Base-by-base conservation (phyloP, 2,113 vertebrate genomes). In the Gavialis gangeticus region DNA sequence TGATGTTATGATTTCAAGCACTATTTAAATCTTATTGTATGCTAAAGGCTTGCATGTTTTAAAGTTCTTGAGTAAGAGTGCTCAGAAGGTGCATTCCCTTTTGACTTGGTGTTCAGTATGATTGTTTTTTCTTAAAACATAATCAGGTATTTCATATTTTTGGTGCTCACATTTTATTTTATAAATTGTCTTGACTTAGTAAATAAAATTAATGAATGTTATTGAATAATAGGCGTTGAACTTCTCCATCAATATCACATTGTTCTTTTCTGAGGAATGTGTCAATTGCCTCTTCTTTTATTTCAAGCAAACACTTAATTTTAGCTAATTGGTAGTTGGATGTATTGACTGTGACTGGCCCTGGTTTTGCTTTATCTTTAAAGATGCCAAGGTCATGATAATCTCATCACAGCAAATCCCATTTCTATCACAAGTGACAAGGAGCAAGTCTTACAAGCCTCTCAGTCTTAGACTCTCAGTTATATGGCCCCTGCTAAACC, bases 391-490 rank as follows among this genome's bases (percentile, higher is more conserved):
- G 76, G 30, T 73, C 81, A 80, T 0, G 3, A 87, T 34, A 92
- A 95, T 34, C 34, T 75, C 78, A 86, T 60, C 66, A 96, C 96
- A 97, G 84, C 1, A 14, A 95, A 94, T 55, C 24, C 60, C 58
- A 91, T 46, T 80, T 86, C 84, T 85, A 94, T 67, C 28, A 81
- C 54, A 90, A 27, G 76, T 19, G 55, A 89, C 54, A 96, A 83
- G 54, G 27, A 84, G 86, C 96, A 95, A 96, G 94, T 94, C 30
- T 85, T 82, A 78, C 69, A 87, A 92, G 57, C 28, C 84, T 86
- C 66, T 96, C 27, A 66, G 34, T 24, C 37, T 4, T 18, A 81
- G 12, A 28, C 91, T 90, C 90, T 81, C 59, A 1, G 12, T 60
- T 34, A 58, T n/a, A 62, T 30, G 22, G n/a, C 88, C 37, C 63